A percentile compares a stretch with the other conserved stretches of the same genome.
phyloP scores from a whole-genome alignment of 1,140 invertebrate species.

The Agrypnia vestita region DNA sequence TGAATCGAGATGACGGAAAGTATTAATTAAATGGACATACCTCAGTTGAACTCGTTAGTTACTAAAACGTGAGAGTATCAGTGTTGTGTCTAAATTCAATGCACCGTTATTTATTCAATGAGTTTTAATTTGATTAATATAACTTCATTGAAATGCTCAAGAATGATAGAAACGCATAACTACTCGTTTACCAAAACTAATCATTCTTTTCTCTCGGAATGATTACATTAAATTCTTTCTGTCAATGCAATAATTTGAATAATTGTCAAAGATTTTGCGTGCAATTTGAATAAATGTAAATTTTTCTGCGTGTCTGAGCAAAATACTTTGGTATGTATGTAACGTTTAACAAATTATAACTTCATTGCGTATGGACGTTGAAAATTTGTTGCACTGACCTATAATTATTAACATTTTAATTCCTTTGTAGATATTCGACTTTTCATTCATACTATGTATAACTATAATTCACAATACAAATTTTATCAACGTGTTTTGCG shows the following conservation, averaged over 20 bases:
- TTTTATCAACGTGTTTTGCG: slow-evolving; percentile 16
- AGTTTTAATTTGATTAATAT: background rate
- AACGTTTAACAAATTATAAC: slow-evolving; percentile 17
- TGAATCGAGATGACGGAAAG: background rate
- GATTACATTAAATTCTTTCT: too few relatives aligned
- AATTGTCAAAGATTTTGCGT: too few relatives aligned
- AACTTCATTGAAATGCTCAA: slow-evolving; percentile 30
- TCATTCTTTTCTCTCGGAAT: too few relatives aligned
- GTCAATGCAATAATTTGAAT: too few relatives aligned
- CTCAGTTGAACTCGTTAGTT: background rate
- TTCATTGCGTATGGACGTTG: background rate
- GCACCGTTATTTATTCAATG: slow-evolving; percentile 17
- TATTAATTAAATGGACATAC: slow-evolving; percentile 36
- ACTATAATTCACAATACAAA: slow-evolving; percentile 28
- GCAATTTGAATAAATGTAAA: slow-evolving; percentile 3
- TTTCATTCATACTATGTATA: slow-evolving; percentile 1
- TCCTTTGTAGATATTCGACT: slow-evolving; percentile 18
- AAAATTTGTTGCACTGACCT: slow-evolving; percentile 2
- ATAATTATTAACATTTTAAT: slow-evolving; percentile 18
- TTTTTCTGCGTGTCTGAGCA: slow-evolving; percentile 21
- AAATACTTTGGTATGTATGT: slow-evolving; percentile 24
- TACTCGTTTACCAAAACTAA: background rate
- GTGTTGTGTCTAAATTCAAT: slow-evolving; percentile 35
- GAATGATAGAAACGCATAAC: slow-evolving; percentile 13
- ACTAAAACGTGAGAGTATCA: slow-evolving; percentile 10